phyloP scores from a whole-genome alignment of 2,113 vertebrate species.

The Amazona guildingii region DNA sequence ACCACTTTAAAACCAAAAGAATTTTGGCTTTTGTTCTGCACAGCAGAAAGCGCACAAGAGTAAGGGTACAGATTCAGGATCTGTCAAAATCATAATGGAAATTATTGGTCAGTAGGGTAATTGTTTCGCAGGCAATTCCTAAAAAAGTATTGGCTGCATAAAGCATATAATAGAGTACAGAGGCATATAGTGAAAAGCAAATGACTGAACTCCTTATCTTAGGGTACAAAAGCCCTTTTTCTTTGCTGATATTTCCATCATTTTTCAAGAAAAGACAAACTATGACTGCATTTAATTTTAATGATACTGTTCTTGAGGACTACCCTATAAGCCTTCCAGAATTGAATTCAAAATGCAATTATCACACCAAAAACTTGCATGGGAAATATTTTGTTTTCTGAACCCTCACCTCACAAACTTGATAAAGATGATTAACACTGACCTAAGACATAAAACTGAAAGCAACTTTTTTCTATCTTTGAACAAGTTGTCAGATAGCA shows the following conservation, averaged over 20 bases:
- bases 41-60: not conserved
- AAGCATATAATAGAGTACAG: not conserved
- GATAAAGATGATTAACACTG: not conserved
- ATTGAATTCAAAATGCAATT: not conserved
- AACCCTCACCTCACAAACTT: rapidly evolving
- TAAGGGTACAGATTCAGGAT: not conserved
- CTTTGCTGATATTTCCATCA: not conserved
- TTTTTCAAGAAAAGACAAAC: not conserved
- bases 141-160: not conserved
- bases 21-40: not conserved
- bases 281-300: not conserved
- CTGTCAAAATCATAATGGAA: not conserved
- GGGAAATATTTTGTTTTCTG: not conserved
- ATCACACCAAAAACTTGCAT: not conserved
- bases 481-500: not conserved
- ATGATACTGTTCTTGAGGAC: not conserved
- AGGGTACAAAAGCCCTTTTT: not conserved
- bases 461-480: not conserved
- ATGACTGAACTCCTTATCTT: not conserved
- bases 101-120: not conserved
- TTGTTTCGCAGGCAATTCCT: not conserved
- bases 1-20: not conserved
- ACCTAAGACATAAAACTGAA: not conserved
- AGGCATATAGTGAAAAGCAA: not conserved
- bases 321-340: not conserved